Base-by-base conservation (phyloP, 2,888 invertebrate genomes). In the Cancer borealis region DNA sequence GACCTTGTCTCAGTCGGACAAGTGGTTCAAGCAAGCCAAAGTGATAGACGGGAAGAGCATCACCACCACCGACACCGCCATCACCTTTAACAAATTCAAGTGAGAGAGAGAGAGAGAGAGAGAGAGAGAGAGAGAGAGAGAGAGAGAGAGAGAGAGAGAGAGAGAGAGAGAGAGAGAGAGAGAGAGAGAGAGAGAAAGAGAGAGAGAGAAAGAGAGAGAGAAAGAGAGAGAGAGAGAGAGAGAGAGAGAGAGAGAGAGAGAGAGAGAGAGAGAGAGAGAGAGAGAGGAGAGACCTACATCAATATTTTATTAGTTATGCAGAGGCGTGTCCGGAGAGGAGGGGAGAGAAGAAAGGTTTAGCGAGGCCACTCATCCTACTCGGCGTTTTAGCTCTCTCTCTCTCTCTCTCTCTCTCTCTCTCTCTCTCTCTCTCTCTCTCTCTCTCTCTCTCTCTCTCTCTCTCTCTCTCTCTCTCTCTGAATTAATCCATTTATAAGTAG, bases 11-110 rank as follows among this genome's bases (percentile, higher is more conserved):
- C 98, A 99, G 96, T 98, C 98, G 96, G 99, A 99, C 96, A 99
- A 98, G 97, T 99, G 99, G 99, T 98, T 99, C 98, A 98, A 98
- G 96, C 99, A 99, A 96, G 98, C 98, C 0, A 98, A 97, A 96
- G 97, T 98, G 30, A 96, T 97, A 90, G 98, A 98, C 95, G 97
- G 98, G 2, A 98, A 98, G 97, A 98, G 98, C 96, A 98, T 98
- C 95, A 98, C 98, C 0, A 98, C 99, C 26, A 98, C 98, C 3
- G 99, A 99, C 96, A 99, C 98, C 0, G 98, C 98, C 88, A 98
- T 99, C 96, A 98, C 98, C 96, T 99, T 98, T 96, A 98, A 98
- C 96, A 98, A 98, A 96, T 97, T 98, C 96, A 98, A 98, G 97
- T 98, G 97, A 90, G 96, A 39, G 84, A 84, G 39, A 84, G 84